These are phyloP conservation scores for Drosophila aff. DNA, from an alignment of 1,140 invertebrate species.

Conservation along the genomic window DNA sequence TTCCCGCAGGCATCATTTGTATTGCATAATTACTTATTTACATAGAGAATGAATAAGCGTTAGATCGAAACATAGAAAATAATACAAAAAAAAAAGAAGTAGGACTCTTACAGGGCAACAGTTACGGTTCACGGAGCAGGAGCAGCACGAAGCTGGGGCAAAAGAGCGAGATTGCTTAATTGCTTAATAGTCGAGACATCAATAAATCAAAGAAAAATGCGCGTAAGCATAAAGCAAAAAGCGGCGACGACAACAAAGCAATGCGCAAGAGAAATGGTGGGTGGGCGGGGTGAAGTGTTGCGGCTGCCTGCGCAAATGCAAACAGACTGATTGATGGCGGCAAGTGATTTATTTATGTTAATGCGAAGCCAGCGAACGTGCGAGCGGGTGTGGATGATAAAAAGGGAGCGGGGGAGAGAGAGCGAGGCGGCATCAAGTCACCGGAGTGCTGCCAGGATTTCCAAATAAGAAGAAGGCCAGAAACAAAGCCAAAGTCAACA, in stretches of 20 bases:
- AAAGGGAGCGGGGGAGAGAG: background rate
- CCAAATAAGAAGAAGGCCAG: background rate
- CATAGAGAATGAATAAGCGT: conserved; percentile 22
- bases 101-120: background rate
- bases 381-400: conserved; percentile 7
- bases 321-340: conserved; percentile 80
- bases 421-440: conserved; percentile 7
- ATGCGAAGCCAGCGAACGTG: conserved; percentile 44
- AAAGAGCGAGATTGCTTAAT: conserved; percentile 52
- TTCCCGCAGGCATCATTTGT: conserved; percentile 46
- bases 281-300: conserved; percentile 24
- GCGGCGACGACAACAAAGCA: conserved; percentile 56
- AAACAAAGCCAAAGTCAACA: background rate
- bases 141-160: conserved; percentile 1
- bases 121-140: conserved; percentile 1
- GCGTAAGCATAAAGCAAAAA: conserved; percentile 72
- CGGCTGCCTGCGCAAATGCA: conserved; percentile 65
- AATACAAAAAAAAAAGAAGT: background rate
- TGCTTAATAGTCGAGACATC: conserved; percentile 81
- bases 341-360: conserved; percentile 81
- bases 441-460: conserved; percentile 28
- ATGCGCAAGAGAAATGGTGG: conserved; percentile 32
- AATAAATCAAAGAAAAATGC: conserved; percentile 79
- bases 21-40: conserved; percentile 60
- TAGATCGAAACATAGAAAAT: background rate